phyloP scores from a whole-genome alignment of 2,113 vertebrate genomes.

The Salvelinus namaycush region DNA sequence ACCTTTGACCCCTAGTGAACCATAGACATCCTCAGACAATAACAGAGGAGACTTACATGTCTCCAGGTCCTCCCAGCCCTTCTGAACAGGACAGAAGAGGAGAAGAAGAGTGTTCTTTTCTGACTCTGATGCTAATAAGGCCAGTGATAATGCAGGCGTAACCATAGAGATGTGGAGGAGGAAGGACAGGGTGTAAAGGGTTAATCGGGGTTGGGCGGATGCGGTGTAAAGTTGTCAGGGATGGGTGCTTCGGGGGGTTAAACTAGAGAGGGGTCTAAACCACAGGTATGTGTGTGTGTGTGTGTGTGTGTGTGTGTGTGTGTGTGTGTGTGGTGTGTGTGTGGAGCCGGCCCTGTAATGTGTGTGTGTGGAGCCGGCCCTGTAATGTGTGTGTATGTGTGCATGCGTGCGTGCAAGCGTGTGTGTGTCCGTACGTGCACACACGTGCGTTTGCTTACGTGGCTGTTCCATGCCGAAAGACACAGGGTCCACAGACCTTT shows the following conservation, averaged over 20 bases:
- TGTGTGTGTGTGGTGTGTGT: no score
- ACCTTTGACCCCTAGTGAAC: constrained; percentile 66
- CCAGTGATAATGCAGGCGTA: constrained; percentile 61
- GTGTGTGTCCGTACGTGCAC: neutral
- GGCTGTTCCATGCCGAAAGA: no score
- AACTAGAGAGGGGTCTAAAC: constrained; percentile 19
- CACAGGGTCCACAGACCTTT: no score
- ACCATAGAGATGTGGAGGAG: constrained; percentile 58
- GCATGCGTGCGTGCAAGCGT: neutral
- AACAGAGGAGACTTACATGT: constrained; percentile 20
- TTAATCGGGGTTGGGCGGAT: no score
- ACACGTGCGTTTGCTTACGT: no score
- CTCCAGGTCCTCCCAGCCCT: constrained; percentile 50
- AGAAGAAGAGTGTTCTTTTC: constrained; percentile 56
- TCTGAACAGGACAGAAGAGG: constrained; percentile 50
- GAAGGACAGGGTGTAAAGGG: constrained; percentile 7
- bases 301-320: neutral
- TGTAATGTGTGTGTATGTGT: no score
- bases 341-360: no score
- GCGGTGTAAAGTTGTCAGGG: no score
- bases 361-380: no score
- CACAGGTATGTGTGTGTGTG: neutral
- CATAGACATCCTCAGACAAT: constrained; percentile 56
- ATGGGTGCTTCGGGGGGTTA: neutral
- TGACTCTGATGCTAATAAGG: constrained; percentile 74